Conservation (phyloP, 1,140 invertebrate species). For the Dufourea novaeangliae region DNA sequence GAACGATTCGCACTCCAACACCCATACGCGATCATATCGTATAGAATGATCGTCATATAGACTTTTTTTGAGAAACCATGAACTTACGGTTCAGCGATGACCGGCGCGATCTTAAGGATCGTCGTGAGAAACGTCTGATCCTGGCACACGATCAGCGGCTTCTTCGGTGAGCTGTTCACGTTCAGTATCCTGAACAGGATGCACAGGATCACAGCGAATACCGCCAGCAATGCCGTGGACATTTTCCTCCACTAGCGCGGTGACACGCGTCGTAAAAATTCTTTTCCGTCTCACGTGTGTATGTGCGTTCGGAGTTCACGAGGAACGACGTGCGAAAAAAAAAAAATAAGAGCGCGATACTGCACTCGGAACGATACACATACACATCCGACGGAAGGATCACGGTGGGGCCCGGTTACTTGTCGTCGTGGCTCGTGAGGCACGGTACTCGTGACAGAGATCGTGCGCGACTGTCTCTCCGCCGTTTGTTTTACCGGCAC, state of each 20-base stretch:
- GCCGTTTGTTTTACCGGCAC: slow-evolving; percentile 49
- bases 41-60: too few species aligned
- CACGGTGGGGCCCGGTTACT: neutral
- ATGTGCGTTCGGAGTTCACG: too few species aligned
- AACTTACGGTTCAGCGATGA: slow-evolving; percentile 91
- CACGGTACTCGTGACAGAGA: neutral
- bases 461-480: slow-evolving; percentile 19
- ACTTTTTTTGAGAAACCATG: neutral
- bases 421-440: neutral
- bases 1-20: neutral
- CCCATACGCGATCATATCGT: neutral
- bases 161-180: slow-evolving; percentile 89
- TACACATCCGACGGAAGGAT: too few species aligned
- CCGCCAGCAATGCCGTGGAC: slow-evolving; percentile 89
- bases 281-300: too few species aligned
- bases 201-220: slow-evolving; percentile 89
- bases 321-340: too few species aligned
- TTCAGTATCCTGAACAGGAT: slow-evolving; percentile 91
- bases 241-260: neutral
- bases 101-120: slow-evolving; percentile 88
- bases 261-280: too few species aligned
- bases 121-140: slow-evolving; percentile 89
- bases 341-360: too few species aligned
- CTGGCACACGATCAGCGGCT: slow-evolving; percentile 87
- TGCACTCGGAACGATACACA: too few species aligned